phyloP scores from a whole-genome alignment of 2,888 invertebrate species.

The Venusia cambrica region DNA sequence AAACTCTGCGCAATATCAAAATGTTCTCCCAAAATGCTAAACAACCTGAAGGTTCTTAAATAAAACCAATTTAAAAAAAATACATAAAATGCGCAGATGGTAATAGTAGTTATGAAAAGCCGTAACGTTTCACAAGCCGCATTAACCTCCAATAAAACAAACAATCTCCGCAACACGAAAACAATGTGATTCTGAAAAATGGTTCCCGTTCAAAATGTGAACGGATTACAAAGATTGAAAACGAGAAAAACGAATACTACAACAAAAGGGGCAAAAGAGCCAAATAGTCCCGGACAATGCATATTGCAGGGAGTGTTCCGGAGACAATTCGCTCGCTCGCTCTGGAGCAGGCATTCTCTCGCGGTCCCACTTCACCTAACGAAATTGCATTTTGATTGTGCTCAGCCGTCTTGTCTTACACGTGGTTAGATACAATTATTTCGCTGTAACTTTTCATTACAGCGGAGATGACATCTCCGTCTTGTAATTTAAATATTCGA shows the following conservation, averaged over 20 bases:
- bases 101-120: too few relatives aligned
- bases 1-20: too few relatives aligned
- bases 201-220: conserved; percentile 41
- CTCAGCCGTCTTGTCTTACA: conserved; percentile 52
- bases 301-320: conserved; percentile 46
- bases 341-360: conserved; percentile 23
- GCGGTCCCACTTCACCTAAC: conserved; percentile 36
- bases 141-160: conserved; percentile 27
- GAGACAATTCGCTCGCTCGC: conserved; percentile 20
- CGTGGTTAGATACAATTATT: conserved; percentile 60
- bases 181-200: conserved; percentile 31
- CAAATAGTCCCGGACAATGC: conserved; percentile 59
- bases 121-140: conserved; percentile 17
- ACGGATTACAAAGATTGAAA: conserved; percentile 42
- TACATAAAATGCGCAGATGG: not conserved
- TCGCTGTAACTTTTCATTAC: conserved; percentile 61
- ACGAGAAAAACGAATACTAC: conserved; percentile 43
- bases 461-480: conserved; percentile 37
- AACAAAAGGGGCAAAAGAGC: conserved; percentile 49
- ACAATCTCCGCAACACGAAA: conserved; percentile 24
- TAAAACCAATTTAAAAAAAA: conserved; percentile 1
- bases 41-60: not conserved
- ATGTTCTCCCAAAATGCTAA: not conserved
- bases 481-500: conserved; percentile 31
- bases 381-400: conserved; percentile 69